A percentile compares a stretch with the other conserved stretches of the same genome.
Evolutionary conservation across 1,140 invertebrate species (phyloP).

Genomic region (Drosophila ercepeae): DNA sequence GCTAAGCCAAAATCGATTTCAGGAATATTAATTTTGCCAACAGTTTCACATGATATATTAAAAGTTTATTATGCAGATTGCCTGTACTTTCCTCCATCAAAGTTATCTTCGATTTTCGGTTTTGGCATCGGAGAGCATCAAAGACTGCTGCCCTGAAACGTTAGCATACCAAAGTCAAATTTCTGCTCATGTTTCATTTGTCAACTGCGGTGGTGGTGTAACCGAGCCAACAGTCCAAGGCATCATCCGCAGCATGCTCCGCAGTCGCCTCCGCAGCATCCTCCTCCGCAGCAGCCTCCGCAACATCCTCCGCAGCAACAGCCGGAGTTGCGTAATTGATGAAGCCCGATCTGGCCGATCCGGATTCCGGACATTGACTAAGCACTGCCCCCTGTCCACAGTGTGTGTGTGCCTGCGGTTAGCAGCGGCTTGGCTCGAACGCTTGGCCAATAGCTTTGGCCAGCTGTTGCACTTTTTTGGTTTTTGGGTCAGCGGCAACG

Average conservation of each 20-base stretch:
- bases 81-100: too few relatives aligned
- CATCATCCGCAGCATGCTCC: neutral
- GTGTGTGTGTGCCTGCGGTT: conserved; percentile 50
- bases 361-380: conserved; percentile 72
- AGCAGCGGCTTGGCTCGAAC: conserved; percentile 7
- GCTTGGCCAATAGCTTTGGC: conserved; percentile 25
- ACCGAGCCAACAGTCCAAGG: conserved; percentile 1
- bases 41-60: too few relatives aligned
- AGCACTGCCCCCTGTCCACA: conserved; percentile 61
- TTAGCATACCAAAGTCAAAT: conserved; percentile 49
- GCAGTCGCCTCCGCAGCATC: too few relatives aligned
- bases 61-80: too few relatives aligned
- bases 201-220: conserved; percentile 48
- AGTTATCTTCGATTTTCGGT: neutral
- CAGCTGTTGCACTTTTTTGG: conserved; percentile 34
- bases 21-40: neutral
- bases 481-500: neutral
- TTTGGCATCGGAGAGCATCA: conserved; percentile 15
- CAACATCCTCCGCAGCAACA: neutral
- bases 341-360: conserved; percentile 46
- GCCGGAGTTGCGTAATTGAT: conserved; percentile 68
- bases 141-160: conserved; percentile 25
- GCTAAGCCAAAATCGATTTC: neutral
- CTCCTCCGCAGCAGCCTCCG: neutral
- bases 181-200: conserved; percentile 75